These are phyloP conservation scores for Clinocottus analis DNA, from an alignment of 2,113 vertebrate species.

Conservation along the genomic window DNA sequence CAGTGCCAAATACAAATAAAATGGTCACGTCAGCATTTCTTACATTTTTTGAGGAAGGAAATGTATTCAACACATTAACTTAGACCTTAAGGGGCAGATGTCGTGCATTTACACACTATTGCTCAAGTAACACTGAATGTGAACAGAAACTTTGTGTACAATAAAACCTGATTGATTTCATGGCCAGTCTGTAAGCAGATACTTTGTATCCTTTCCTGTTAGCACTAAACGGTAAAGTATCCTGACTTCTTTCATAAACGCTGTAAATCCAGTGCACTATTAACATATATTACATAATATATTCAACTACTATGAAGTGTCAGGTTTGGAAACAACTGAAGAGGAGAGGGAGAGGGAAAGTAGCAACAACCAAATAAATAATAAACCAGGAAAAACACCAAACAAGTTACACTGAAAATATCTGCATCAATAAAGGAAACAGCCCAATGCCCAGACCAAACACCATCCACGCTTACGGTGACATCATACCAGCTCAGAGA, in stretches of 20 bases:
- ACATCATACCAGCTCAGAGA: slow-evolving; percentile 24
- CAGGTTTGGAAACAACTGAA: background rate
- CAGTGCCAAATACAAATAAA: background rate
- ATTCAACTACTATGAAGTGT: background rate
- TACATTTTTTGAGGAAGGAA: background rate
- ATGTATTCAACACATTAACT: background rate
- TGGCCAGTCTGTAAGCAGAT: background rate
- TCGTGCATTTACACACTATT: background rate
- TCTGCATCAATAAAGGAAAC: background rate
- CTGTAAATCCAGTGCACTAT: background rate
- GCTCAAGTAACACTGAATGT: background rate
- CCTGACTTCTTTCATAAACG: background rate
- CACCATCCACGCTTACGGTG: background rate
- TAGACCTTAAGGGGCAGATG: background rate
- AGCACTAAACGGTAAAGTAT: background rate
- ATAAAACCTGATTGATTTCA: background rate
- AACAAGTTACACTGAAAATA: background rate
- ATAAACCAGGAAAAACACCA: background rate
- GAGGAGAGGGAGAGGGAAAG: background rate
- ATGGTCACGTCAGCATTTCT: background rate
- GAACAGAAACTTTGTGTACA: slow-evolving; percentile 1
- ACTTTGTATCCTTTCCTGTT: background rate
- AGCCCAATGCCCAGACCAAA: background rate
- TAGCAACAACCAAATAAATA: background rate
- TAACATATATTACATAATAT: background rate